Base-by-base conservation (phyloP, 2,113 vertebrate species). In the Hiodon alosoides region DNA sequence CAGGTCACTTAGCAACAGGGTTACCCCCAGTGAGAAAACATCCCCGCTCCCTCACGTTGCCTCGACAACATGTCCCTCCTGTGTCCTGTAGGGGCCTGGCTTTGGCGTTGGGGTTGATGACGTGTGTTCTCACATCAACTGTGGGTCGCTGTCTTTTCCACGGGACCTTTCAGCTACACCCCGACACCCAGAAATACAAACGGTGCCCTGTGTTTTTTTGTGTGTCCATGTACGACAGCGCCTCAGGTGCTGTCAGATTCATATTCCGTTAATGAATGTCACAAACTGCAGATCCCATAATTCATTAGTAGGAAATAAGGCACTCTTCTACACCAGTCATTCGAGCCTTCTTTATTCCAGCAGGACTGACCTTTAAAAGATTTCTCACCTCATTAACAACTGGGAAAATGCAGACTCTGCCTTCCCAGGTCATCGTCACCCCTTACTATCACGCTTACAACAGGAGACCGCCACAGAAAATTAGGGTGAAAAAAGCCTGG, bases 351-450 rank as follows among this genome's bases (percentile, higher is more conserved):
- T 55, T 10, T 70, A 10, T 55, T 70, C 9, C 55, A 57, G 50
- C 51, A 46, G 31, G 53, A 73, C 75, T 79, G 76, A 80, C 78
- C 74, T 79, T 77, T 61, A 47, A 74, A 47, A 51, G 54, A 57
- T 74, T 74, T 62, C 72, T 79, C 47, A 14, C 60, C 79, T 75
- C 67, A 79, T 81, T 69, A 78, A 53, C 77, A 7, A 59, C 47
- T 51, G 58, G 17, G 70, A 72, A 69, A 66, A 47, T 51, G 1
- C 51, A 66, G 8, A 58, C 51, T 16, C 50, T 64, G 53, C 77
- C 73, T 77, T 74, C 65, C 11, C 58, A 54, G 50, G 67, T 54
- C 58, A 72, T 73, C 17, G 62, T 71, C 57, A 70, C 65, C 51
- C 11, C 55, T 48, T 59, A 11, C 0, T 9, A 17, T 60, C 10